Evolutionary conservation across 1,140 invertebrate genomes (phyloP).

Genomic region (Leptopilina clavipes): DNA sequence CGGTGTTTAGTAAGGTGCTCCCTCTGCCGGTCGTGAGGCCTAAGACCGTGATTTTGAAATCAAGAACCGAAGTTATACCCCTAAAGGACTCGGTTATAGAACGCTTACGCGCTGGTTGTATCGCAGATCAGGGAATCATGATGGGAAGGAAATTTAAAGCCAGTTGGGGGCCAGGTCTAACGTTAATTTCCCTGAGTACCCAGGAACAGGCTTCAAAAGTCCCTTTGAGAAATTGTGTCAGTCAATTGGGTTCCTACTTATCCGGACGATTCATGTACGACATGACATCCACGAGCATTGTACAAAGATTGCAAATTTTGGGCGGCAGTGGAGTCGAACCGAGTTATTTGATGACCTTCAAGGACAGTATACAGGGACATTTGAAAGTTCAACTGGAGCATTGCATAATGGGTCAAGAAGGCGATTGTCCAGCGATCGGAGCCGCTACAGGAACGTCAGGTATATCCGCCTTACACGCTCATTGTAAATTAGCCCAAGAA

Average conservation of each 20-base stretch:
- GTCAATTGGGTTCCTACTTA: constrained; percentile 61
- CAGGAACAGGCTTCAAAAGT: constrained; percentile 63
- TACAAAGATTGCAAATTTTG: constrained; percentile 69
- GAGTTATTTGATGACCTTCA: constrained; percentile 49
- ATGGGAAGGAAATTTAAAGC: constrained; percentile 82
- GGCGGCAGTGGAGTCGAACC: constrained; percentile 60
- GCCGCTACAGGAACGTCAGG: constrained; percentile 62
- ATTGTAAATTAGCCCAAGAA: constrained; percentile 72
- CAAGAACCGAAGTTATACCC: constrained; percentile 71
- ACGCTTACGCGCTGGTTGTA: constrained; percentile 74
- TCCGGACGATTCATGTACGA: constrained; percentile 12
- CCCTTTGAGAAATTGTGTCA: constrained; percentile 60
- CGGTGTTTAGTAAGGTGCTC: constrained; percentile 53
- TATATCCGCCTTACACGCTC: constrained; percentile 71
- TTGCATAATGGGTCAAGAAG: constrained; percentile 70
- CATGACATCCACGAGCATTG: constrained; percentile 63
- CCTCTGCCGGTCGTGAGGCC: constrained; percentile 58
- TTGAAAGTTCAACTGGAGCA: constrained; percentile 74
- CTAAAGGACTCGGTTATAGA: constrained; percentile 70
- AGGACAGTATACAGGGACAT: constrained; percentile 74
- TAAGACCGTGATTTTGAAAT: constrained; percentile 67
- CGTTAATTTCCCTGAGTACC: constrained; percentile 75
- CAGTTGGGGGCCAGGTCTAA: constrained; percentile 84
- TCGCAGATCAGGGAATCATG: constrained; percentile 80
- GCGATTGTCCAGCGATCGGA: constrained; percentile 71